Evolutionary conservation across 2,113 vertebrate species (phyloP).

Genomic region (Calypte anna): DNA sequence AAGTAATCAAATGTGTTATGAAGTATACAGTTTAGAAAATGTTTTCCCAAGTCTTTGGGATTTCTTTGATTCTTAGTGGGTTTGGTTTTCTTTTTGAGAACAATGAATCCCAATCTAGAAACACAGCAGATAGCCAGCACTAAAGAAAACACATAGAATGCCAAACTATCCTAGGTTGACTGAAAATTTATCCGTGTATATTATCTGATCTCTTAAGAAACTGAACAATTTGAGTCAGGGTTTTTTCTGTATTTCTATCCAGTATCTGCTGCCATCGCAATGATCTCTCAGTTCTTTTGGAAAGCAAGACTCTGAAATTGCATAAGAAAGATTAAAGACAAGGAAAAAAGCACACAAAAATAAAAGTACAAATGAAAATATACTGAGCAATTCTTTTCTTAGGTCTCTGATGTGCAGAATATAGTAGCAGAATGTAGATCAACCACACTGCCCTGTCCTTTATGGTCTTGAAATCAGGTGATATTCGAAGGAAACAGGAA

Average conservation of each 20-base stretch:
- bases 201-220: conserved; percentile 11
- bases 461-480: conserved; percentile 26
- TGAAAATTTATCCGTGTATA: conserved; percentile 23
- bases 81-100: background rate
- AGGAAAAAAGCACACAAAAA: background rate
- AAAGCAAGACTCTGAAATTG: background rate
- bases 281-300: background rate
- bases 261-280: background rate
- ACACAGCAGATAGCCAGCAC: background rate
- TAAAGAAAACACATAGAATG: conserved; percentile 16
- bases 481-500: conserved; percentile 47
- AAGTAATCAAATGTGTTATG: background rate
- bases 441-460: background rate
- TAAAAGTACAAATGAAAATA: background rate
- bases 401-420: background rate
- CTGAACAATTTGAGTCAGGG: background rate
- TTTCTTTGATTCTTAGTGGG: background rate
- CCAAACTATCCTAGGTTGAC: background rate
- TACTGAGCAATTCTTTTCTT: background rate
- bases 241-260: background rate
- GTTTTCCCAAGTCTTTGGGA: background rate
- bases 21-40: background rate
- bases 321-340: conserved; percentile 2
- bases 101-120: background rate
- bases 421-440: background rate